Evolutionary conservation across 2,113 vertebrate genomes (phyloP).

Genomic region (Erythrocercus mccallii): DNA sequence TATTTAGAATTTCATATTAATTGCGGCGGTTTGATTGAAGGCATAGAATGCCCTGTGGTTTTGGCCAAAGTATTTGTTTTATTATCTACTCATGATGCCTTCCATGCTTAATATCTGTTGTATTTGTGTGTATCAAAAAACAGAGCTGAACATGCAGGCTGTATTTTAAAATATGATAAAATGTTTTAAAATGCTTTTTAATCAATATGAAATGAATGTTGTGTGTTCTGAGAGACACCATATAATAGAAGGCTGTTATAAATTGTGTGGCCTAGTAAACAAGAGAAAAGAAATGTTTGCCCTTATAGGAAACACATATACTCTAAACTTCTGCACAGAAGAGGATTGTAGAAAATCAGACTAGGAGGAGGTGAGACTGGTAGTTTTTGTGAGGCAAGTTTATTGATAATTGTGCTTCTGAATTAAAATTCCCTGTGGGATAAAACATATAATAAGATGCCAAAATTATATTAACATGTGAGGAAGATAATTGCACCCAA

Average conservation of each 20-base stretch:
- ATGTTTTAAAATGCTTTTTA: conserved; percentile 29
- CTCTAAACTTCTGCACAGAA: not conserved
- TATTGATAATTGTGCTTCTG: conserved; percentile 1
- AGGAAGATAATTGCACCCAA: conserved; percentile 47
- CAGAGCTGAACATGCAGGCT: not conserved
- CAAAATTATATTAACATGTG: conserved; percentile 22
- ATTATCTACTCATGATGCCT: conserved; percentile 25
- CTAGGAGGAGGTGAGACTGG: not conserved
- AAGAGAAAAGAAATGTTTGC: not conserved
- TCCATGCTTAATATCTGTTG: conserved; percentile 29
- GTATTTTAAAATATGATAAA: conserved; percentile 9
- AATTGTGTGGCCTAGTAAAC: not conserved
- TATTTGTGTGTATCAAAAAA: conserved; percentile 32
- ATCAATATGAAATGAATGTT: not conserved
- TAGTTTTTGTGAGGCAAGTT: not conserved
- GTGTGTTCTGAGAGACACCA: not conserved
- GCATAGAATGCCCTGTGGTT: conserved; percentile 60
- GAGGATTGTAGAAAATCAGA: not conserved
- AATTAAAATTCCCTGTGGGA: conserved; percentile 32
- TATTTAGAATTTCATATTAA: conserved; percentile 86
- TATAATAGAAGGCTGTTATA: not conserved
- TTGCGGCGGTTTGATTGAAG: conserved; percentile 76
- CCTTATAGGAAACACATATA: not conserved
- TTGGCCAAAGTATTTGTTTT: conserved; percentile 72
- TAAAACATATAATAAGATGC: conserved; percentile 30